Evolutionary conservation across 2,888 invertebrate genomes (phyloP), one percentile per base, ranked within the genome.

Genomic region (Drosophila nigricruria): DNA sequence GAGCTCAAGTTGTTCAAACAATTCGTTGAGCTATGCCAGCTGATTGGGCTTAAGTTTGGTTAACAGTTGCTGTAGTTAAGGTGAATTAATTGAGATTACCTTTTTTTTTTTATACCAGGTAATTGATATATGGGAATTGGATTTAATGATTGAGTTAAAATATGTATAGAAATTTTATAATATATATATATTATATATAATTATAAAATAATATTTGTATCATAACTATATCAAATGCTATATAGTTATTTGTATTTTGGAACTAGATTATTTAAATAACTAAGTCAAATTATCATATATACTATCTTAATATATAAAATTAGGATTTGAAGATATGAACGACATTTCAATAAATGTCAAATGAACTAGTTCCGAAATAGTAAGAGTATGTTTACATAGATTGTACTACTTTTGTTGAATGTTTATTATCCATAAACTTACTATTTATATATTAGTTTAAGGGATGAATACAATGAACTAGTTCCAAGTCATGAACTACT

Each of bases 11-110:
- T 49, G 32, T 60, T 58, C 64, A 58, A 62, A 53, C 57, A 60
- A 79, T 77, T 70, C 60, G 63, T 23, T 30, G 20, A n/a, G 59
- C 54, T 18, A 25, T 16, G 70, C 49, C 77, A 79, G 65, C 54
- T 77, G 77, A 23, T 60, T 23, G 50, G 43, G 20, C 9, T 64
- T 66, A 30, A 40, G 18, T 3, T 32, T 18, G 23, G 23, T 2
- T 58, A 34, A 5, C 36, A 20, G 57, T 36, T 43, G 16, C 5
- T 27, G 14, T 18, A 38, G 32, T 30, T 52, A 27, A 23, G 23
- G 25, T 14, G 6, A 49, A 58, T 10, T 8, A 25, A 25, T 58
- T 18, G 30, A 1, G 6, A n/a, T 36, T 27, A 18, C 18, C 25
- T 25, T 45, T 25, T 23, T 42, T 16, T 14, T 20, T 18, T 8